These are phyloP conservation scores for Phylloscopus trochiloides DNA, from an alignment of 2,113 vertebrate genomes.

Conservation along the genomic window DNA sequence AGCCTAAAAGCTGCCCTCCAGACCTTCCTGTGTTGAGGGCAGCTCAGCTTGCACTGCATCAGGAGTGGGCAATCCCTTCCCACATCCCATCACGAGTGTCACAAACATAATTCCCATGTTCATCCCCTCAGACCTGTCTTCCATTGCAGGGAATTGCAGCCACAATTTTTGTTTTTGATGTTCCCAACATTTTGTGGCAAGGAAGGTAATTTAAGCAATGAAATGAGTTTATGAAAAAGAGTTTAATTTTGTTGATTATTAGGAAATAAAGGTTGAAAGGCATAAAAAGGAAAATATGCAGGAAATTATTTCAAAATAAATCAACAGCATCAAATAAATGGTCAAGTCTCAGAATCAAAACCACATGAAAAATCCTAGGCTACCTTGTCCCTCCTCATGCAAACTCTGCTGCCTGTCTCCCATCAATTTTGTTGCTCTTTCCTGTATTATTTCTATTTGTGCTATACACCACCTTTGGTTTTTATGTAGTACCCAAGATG, in stretches of 20 bases:
- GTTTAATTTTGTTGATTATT: neutral
- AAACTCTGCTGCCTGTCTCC: neutral
- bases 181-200: neutral
- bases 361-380: neutral
- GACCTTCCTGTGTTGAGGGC: neutral
- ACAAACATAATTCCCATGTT: neutral
- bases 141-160: neutral
- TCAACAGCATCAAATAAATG: neutral
- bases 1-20: neutral
- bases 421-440: neutral
- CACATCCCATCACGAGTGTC: rapidly evolving
- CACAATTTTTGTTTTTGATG: neutral
- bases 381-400: neutral
- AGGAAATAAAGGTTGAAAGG: neutral
- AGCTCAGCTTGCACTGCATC: neutral
- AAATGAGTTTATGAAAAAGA: neutral
- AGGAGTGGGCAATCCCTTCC: neutral
- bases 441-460: neutral
- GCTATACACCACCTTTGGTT: neutral
- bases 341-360: neutral
- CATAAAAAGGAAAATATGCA: neutral
- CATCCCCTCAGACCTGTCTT: neutral
- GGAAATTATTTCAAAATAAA: neutral
- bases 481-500: neutral
- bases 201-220: neutral